Conservation (phyloP, 2,888 invertebrate species). For the Caenorhabditis sinica region DNA sequence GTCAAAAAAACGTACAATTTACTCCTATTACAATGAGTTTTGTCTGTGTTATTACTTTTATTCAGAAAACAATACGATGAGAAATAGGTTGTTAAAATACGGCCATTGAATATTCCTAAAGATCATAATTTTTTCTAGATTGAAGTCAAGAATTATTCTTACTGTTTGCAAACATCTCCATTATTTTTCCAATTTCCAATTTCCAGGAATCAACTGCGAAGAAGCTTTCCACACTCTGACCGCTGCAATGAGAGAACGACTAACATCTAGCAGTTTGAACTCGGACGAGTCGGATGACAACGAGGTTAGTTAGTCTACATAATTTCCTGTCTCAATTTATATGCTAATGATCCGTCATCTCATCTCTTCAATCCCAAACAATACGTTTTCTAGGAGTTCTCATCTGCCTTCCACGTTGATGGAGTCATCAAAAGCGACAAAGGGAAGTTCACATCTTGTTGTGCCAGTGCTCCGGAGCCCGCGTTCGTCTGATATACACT, state of each 20-base stretch:
- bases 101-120: no score
- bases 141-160: no score
- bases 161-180: not conserved
- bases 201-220: slow-evolving; percentile 53
- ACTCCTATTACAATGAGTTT: no score
- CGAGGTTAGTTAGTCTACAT: slow-evolving; percentile 63
- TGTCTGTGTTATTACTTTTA: no score
- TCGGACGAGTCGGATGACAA: slow-evolving; percentile 76
- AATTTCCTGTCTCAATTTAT: slow-evolving; percentile 48
- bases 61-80: no score
- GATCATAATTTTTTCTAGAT: no score
- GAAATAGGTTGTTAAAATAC: no score
- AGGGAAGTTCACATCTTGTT: slow-evolving; percentile 67
- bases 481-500: slow-evolving; percentile 58
- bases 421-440: slow-evolving; percentile 82
- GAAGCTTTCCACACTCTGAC: slow-evolving; percentile 77
- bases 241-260: slow-evolving; percentile 82
- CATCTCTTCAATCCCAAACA: not conserved
- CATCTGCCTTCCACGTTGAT: slow-evolving; percentile 83
- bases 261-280: slow-evolving; percentile 71
- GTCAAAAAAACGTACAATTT: no score
- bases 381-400: slow-evolving; percentile 72
- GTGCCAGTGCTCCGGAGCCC: slow-evolving; percentile 65
- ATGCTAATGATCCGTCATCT: slow-evolving; percentile 48
- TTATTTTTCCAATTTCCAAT: not conserved